Conservation (phyloP, 2,888 invertebrate species). For the Archips xylosteana region DNA sequence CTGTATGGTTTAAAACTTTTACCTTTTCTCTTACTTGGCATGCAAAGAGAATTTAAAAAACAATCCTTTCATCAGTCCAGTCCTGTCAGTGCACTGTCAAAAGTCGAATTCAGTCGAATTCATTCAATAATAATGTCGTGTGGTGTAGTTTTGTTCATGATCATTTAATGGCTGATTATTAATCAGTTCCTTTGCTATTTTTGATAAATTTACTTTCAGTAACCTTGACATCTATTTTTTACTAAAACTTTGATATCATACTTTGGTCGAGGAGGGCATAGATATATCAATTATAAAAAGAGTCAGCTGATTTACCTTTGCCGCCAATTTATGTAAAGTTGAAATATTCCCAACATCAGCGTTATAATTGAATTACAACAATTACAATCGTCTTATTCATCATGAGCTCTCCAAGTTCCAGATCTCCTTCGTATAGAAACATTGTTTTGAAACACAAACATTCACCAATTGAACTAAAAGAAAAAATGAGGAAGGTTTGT, state of each 20-base stretch:
- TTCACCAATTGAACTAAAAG: constrained; percentile 76
- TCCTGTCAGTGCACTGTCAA: no score
- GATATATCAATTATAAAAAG: not conserved
- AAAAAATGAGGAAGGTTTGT: constrained; percentile 76
- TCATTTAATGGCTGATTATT: not conserved
- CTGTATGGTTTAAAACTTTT: no score
- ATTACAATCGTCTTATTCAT: not conserved
- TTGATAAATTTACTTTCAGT: not conserved
- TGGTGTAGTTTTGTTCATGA: no score
- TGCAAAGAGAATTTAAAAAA: no score
- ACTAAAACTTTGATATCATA: not conserved
- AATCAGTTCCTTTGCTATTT: not conserved
- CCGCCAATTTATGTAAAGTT: constrained; percentile 27
- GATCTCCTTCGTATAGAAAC: constrained; percentile 70
- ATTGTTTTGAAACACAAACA: constrained; percentile 61
- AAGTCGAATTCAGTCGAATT: no score
- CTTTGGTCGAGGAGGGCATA: not conserved
- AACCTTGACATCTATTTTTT: not conserved
- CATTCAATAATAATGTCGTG: no score
- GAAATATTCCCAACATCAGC: not conserved
- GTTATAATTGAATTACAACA: not conserved
- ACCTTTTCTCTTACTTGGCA: no score
- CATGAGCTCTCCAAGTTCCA: constrained; percentile 63
- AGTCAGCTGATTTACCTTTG: not conserved
- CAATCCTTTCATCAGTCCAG: no score